phyloP scores from a whole-genome alignment of 2,797 vertebrate species.

The Pangasius djambal region DNA sequence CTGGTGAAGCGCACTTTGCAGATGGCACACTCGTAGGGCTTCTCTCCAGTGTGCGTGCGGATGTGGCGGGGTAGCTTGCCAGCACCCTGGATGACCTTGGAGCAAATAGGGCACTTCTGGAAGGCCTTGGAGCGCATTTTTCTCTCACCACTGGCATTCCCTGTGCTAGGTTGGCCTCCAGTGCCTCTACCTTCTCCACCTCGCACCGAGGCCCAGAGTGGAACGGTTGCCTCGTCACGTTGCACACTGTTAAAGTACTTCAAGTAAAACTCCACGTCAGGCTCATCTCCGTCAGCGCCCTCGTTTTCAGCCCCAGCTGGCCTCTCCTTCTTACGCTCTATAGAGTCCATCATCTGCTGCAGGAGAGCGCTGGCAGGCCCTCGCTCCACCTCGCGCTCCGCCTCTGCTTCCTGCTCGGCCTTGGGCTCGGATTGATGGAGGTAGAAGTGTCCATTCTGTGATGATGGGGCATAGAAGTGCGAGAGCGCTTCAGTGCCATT shows the following conservation, averaged over 20 bases:
- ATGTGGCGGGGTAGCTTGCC: conserved; percentile 98
- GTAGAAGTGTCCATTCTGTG: conserved; percentile 90
- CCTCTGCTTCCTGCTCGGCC: conserved; percentile 66
- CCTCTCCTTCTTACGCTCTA: conserved; percentile 85
- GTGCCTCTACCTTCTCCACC: conserved; percentile 66
- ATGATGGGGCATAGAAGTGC: conserved; percentile 80
- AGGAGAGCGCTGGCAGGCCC: conserved; percentile 90
- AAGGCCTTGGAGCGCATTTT: conserved; percentile 99
- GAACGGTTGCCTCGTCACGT: conserved; percentile 78
- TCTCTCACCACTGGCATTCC: conserved; percentile 81
- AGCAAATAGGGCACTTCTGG: conserved; percentile 99
- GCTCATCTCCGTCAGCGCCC: conserved; percentile 84
- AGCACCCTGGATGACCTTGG: conserved; percentile 99
- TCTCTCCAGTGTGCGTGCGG: conserved; percentile 97
- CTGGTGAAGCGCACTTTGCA: conserved; percentile 99
- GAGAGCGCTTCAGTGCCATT: conserved; percentile 73
- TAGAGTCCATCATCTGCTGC: conserved; percentile 94
- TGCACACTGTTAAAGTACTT: conserved; percentile 93
- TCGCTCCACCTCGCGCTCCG: conserved; percentile 72
- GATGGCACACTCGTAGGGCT: conserved; percentile 97
- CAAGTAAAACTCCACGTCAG: conserved; percentile 98
- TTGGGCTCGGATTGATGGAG: conserved; percentile 73
- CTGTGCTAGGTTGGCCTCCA: conserved; percentile 61
- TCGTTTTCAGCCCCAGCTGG: conserved; percentile 78
- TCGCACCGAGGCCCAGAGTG: conserved; percentile 70